Conservation (phyloP, 2,113 vertebrate genomes). For the Empidonax traillii region DNA sequence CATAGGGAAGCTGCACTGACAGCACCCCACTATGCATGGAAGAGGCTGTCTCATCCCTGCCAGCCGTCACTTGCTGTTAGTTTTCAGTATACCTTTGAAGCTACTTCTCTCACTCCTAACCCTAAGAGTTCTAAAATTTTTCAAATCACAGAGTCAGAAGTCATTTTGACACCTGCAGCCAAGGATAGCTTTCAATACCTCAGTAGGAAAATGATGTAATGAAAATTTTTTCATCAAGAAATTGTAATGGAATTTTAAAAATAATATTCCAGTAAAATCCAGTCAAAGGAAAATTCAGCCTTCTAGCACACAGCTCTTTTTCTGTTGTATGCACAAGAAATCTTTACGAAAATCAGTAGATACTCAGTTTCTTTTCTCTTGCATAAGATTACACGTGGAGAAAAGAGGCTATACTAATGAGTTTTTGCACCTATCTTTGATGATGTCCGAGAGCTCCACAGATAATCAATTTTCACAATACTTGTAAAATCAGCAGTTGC, state of each 20-base stretch:
- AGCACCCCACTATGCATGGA: fast-evolving
- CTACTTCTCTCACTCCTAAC: neutral
- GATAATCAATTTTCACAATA: slow-evolving; percentile 1
- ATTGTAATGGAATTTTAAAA: neutral
- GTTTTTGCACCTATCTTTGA: neutral
- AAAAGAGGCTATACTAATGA: neutral
- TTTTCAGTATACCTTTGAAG: neutral
- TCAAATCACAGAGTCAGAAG: neutral
- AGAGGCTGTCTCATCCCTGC: neutral
- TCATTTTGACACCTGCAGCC: neutral
- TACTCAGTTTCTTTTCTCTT: neutral
- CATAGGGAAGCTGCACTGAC: neutral
- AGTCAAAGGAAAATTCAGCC: neutral
- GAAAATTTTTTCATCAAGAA: neutral
- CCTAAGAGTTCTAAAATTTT: neutral
- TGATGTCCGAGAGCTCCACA: neutral
- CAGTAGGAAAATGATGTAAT: neutral
- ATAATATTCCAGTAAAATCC: neutral
- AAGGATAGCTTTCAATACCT: neutral
- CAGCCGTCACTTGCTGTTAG: neutral
- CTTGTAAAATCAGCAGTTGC: neutral
- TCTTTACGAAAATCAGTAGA: neutral
- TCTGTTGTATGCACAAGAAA: neutral
- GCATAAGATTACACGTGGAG: neutral
- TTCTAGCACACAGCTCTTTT: neutral